phyloP scores from a whole-genome alignment of 2,113 vertebrate species.

The Sinocyclocheilus maitianheensis region DNA sequence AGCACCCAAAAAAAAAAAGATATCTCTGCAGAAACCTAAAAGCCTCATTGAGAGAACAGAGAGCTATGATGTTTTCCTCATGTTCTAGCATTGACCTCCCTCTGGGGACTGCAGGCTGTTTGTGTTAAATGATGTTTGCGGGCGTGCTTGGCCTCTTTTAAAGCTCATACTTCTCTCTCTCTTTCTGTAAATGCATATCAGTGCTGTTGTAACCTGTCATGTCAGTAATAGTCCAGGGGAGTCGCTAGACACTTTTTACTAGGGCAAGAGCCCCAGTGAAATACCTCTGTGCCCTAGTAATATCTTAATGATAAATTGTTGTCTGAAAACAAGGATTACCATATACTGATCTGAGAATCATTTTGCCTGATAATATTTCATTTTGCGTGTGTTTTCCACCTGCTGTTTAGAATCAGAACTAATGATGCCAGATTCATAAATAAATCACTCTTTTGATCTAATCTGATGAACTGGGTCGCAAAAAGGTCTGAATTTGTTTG shows the following conservation, averaged over 20 bases:
- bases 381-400: not conserved
- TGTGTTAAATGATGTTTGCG: conserved; percentile 32
- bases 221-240: not conserved
- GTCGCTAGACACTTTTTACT: not conserved
- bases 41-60: conserved; percentile 37
- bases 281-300: not conserved
- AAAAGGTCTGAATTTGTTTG: not conserved
- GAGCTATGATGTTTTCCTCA: conserved; percentile 21
- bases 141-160: conserved; percentile 21
- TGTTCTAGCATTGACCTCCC: conserved; percentile 17
- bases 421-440: not conserved
- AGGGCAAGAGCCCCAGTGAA: not conserved
- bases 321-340: not conserved
- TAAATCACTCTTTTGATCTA: not conserved
- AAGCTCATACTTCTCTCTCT: conserved; percentile 26
- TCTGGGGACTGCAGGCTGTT: conserved; percentile 33
- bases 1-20: not conserved
- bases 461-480: not conserved
- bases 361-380: not conserved
- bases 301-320: not conserved
- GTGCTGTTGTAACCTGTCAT: not conserved
- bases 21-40: conserved; percentile 23
- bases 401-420: not conserved
- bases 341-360: not conserved
- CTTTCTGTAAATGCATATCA: not conserved